Base-by-base conservation (phyloP, 1,140 invertebrate genomes). In the Zaprionus tsacasi region DNA sequence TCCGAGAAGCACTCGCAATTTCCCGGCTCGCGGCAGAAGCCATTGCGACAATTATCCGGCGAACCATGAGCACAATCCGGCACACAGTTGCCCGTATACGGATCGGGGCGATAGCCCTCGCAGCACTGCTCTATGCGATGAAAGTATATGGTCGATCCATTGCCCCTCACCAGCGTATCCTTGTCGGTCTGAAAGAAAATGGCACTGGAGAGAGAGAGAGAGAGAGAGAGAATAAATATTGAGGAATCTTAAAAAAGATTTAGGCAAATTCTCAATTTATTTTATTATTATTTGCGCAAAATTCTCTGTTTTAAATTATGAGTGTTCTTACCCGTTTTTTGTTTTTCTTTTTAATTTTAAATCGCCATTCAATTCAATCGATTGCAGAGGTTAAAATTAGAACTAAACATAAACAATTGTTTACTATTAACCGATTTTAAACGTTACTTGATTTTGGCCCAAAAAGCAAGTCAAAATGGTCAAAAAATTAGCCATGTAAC, bases 1-100 rank as follows among this genome's bases (percentile, higher is more conserved):
- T 94, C 94, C 21, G 93, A 92, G 76, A 94, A 95, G 76, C 95
- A 95, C 10, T 93, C 92, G 81, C 95, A 96, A 0, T 79, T 86
- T 0, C 95, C 93, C 0, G 95, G 95, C 0, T 92, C 93, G 2
- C 91, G 82, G 76, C 95, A 96, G 17, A 93, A 91, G 0, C 94
- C 94, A 71, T 94, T 93, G 15, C 93, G 93, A 64, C 94, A 95
- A 43, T 93, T 92, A 30, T 83, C 91, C 65, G 85, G 91, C 21
- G 91, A 87, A 13, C 54, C 50, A 13, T 58, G 48, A 0, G 58
- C 56, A 81, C 94, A 95, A 6, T 94, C 93, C 2, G 95, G 94
- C 27, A 94, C 92, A 77, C 94, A 95, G 12, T 93, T 82, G 2
- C 78, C 82, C 65, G 75, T 92, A 68, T 94, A 94, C 72, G 94